A percentile compares a stretch with the other conserved stretches of the same genome.
Conservation (phyloP, 2,113 vertebrate genomes). For the Pterocles orientalis region DNA sequence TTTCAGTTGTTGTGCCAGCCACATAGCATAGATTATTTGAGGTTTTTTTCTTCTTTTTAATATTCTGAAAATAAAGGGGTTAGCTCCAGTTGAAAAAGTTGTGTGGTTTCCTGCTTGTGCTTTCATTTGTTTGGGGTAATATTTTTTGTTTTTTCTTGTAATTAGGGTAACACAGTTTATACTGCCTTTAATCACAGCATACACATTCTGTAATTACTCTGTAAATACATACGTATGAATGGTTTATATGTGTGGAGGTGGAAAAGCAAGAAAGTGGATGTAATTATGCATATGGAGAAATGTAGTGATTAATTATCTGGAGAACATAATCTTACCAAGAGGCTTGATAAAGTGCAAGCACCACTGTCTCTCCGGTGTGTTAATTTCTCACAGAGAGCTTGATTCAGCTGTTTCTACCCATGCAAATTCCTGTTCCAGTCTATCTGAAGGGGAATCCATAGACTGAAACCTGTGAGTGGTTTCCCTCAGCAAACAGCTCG, state of each 20-base stretch:
- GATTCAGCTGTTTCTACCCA: constrained; percentile 55
- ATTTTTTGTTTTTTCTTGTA: neutral
- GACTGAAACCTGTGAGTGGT: neutral
- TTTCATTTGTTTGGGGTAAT: constrained; percentile 28
- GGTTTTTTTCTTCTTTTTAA: neutral
- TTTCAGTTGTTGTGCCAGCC: neutral
- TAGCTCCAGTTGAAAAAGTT: neutral
- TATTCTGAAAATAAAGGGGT: neutral
- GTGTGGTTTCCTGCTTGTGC: neutral
- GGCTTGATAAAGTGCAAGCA: constrained; percentile 53
- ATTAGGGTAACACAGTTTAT: constrained; percentile 62
- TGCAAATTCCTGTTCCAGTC: constrained; percentile 22
- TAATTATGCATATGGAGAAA: constrained; percentile 70
- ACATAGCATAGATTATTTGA: neutral
- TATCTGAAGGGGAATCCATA: neutral
- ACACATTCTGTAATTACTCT: constrained; percentile 56
- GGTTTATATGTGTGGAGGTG: constrained; percentile 55
- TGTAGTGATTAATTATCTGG: constrained; percentile 74
- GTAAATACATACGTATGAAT: constrained; percentile 63
- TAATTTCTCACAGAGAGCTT: constrained; percentile 56
- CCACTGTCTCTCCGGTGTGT: constrained; percentile 59
- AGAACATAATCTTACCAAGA: constrained; percentile 69
- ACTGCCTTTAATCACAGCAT: constrained; percentile 63
- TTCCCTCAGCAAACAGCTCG: neutral
- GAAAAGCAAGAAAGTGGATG: constrained; percentile 56